Evolutionary conservation across 2,113 vertebrate species (phyloP).

Genomic region (Neogobius melanostomus): DNA sequence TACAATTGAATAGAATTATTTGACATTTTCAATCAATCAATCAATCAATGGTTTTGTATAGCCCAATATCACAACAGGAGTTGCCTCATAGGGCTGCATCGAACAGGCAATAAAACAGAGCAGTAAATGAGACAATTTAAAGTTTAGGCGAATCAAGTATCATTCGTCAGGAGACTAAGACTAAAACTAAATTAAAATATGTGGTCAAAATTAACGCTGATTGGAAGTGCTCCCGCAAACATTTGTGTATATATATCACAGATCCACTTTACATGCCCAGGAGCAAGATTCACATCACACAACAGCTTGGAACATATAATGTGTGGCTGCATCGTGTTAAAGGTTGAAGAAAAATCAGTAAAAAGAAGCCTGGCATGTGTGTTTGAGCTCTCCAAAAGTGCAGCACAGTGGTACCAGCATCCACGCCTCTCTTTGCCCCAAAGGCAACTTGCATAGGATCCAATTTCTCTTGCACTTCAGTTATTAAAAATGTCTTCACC

Average conservation of each 20-base stretch:
- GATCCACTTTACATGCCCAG: neutral
- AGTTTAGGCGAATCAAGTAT: too few relatives aligned
- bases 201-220: too few relatives aligned
- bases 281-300: neutral
- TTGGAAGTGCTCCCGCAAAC: too few relatives aligned
- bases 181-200: too few relatives aligned
- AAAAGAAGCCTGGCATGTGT: neutral
- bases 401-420: neutral
- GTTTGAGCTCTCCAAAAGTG: neutral
- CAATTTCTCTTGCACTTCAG: neutral
- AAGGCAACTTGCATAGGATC: neutral
- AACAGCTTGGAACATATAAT: neutral
- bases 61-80: too few relatives aligned
- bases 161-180: too few relatives aligned
- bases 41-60: too few relatives aligned
- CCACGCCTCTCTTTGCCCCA: neutral
- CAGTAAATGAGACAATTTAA: too few relatives aligned
- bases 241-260: neutral
- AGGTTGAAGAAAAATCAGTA: neutral
- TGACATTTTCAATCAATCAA: too few relatives aligned
- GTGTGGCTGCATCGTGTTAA: neutral
- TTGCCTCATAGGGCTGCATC: too few relatives aligned
- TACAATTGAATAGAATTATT: too few relatives aligned
- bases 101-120: too few relatives aligned
- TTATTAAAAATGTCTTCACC: neutral